Evolutionary conservation across 2,797 vertebrate genomes (phyloP).

Genomic region (Catharus ustulatus): DNA sequence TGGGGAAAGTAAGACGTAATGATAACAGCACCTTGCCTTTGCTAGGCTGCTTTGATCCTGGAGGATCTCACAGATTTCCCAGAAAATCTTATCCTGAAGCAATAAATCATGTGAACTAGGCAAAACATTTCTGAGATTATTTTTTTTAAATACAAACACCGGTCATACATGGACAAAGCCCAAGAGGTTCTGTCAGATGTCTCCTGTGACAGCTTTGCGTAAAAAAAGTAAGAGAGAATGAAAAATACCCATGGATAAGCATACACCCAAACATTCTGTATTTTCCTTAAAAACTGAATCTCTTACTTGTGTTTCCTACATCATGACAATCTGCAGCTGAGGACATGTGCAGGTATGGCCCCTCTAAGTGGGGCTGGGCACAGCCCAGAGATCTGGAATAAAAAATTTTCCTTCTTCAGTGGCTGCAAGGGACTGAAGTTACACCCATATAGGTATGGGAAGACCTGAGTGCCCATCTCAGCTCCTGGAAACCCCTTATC

Average conservation of each 20-base stretch:
- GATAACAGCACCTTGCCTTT: constrained; percentile 13
- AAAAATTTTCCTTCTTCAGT: background rate
- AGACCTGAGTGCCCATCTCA: background rate
- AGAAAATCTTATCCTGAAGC: constrained; percentile 3
- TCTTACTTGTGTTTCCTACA: background rate
- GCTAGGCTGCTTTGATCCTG: constrained; percentile 31
- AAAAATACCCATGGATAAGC: background rate
- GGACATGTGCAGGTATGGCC: background rate
- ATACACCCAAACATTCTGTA: background rate
- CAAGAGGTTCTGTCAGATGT: background rate
- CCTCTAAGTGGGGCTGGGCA: background rate
- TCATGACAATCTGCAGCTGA: background rate
- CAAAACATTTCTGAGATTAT: background rate
- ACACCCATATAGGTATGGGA: background rate
- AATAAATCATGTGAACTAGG: background rate
- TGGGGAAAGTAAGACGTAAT: background rate
- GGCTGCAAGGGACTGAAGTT: background rate
- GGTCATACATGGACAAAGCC: background rate
- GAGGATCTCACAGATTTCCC: background rate
- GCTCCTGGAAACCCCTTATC: background rate
- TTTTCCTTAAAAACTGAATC: background rate
- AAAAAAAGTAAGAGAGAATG: background rate
- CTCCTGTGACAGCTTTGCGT: background rate
- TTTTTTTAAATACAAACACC: background rate
- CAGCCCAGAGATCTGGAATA: background rate